Base-by-base conservation (phyloP, 2,888 invertebrate species). In the Metopia argyrocephala region DNA sequence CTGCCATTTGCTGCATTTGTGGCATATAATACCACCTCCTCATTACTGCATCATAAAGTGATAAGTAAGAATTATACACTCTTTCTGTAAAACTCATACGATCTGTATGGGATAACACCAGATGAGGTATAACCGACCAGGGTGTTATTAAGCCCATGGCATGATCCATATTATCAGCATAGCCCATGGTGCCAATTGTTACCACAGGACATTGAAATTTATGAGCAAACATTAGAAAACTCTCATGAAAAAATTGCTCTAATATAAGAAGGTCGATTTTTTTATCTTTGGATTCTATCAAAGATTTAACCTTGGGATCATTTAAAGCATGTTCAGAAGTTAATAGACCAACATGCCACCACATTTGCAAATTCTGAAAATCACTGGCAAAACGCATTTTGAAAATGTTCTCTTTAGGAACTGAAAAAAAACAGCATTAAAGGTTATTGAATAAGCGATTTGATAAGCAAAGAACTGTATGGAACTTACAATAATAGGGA, bases 231-330 rank as follows among this genome's bases (percentile, higher is more conserved):
- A 91, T 90, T 2, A 91, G 86, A 69, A 91, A 89, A 7, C 91
- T 91, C 81, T 91, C 91, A 76, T 90, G 90, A 66, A 91, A 90
- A 82, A 91, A 91, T 68, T 91, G 90, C 71, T 91, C 91, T 70
- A 90, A 76, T 0, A 92, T 86, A 4, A 91, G 86, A 9, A 91
- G 82, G 84, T 91, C 91, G 66, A 86, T 91, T 70, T 91, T 90
- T n/a, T 86, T 85, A 66, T 90, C 85, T 25, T 89, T 86, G 4
- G 90, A 89, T 3, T 85, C 84, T 20, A 91, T 89, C 0, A 90
- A 82, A 2, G 84, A 76, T 64, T 86, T 85, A 0, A 91, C 85
- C 62, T 88, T 87, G 27, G 83, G 57, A 86, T 88, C 84, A 69
- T 87, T 87, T 15, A 91, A 65, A 23, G 90, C 89, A 83, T 89